Conservation (phyloP, 2,113 vertebrate genomes). For the Ptilorrhoa leucosticta region DNA sequence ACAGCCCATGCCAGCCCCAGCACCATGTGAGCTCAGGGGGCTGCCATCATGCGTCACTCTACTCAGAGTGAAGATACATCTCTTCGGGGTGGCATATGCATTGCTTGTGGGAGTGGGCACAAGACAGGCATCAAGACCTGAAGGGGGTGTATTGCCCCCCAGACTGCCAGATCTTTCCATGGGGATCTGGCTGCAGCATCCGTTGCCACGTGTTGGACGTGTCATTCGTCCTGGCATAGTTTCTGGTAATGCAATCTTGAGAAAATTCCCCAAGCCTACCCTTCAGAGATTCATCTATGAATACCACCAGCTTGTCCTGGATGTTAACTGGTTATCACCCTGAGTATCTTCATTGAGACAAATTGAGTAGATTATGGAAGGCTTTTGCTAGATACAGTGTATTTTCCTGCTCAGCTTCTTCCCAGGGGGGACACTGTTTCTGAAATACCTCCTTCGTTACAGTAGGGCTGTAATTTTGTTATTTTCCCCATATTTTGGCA, state of each 20-base stretch:
- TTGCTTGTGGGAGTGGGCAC: not conserved
- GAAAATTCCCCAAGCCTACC: not conserved
- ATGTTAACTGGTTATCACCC: not conserved
- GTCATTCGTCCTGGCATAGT: rapidly evolving
- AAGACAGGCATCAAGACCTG: not conserved
- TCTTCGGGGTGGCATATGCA: rapidly evolving
- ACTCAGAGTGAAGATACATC: rapidly evolving
- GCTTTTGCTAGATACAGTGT: not conserved
- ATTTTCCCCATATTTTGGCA: not conserved
- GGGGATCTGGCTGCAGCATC: not conserved
- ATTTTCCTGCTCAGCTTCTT: not conserved
- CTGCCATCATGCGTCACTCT: rapidly evolving
- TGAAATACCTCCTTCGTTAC: not conserved
- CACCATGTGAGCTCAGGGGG: rapidly evolving
- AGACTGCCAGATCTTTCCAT: not conserved
- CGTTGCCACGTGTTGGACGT: rapidly evolving
- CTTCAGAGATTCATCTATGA: no score
- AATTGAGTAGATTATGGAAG: not conserved
- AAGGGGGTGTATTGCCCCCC: rapidly evolving
- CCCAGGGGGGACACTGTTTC: rapidly evolving
- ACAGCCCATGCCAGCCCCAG: rapidly evolving
- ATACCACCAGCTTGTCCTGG: not conserved
- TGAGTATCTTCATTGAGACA: not conserved
- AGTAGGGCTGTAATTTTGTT: not conserved
- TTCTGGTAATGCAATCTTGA: not conserved